Base-by-base conservation (phyloP, 1,140 invertebrate species). In the Ceratitis capitata region DNA sequence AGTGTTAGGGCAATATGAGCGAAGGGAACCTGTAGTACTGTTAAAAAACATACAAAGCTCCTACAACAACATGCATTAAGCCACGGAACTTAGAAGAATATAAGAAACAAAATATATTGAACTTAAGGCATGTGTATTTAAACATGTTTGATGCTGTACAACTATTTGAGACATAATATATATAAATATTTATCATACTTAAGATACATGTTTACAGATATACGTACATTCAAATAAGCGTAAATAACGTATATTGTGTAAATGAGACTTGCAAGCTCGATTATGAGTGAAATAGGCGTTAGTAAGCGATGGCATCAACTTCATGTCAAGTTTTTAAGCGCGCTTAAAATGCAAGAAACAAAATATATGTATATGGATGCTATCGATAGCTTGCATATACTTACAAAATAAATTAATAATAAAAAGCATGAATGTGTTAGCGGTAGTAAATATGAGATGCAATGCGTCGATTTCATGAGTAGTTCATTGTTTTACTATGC, bases 381-480 rank as follows among this genome's bases (percentile, higher is more conserved):
- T n/a, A n/a, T n/a, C n/a, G n/a, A n/a, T n/a, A n/a, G n/a, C n/a
- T n/a, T 64, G 23, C 23, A 64, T 29, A 64, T 29, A n/a, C n/a
- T n/a, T 19, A 64, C 12, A 29, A 32, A 64, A 32, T 35, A 49
- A 39, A 45, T 14, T 14, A 82, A 82, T 1, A 56, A 56, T 56
- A 56, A 82, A 82, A 83, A 83, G 32, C 42, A 39, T 53, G 82
- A 83, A 53, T 35, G 82, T 53, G 53, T 83, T 51, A 83, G 82
- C 19, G 51, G 14, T 14, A n/a, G 51, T 23, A 23, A 7, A 16
- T n/a, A 39, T 3, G 2, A n/a, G 64, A 29, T 26, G 23, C 16
- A 61, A 7, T 61, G 26, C 4, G 26, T 69, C 19, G 58, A 61
- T 78, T 78, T 19, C 12, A 39, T 45, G 6, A 78, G 69, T 78